phyloP scores from a whole-genome alignment of 1,140 invertebrate species.

The Microvelia longipes region DNA sequence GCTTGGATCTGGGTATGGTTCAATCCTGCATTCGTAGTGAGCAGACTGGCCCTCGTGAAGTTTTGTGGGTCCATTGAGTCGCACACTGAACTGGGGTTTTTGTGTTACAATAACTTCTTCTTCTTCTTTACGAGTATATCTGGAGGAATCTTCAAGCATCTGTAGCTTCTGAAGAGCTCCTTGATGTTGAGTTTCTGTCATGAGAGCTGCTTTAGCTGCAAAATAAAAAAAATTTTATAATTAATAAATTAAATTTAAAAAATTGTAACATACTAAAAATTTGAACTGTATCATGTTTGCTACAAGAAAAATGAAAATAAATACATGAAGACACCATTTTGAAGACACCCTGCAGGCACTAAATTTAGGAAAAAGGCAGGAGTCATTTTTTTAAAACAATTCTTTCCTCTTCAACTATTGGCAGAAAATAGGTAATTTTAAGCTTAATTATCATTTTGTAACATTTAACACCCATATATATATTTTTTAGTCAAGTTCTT shows the following conservation, averaged over 20 bases:
- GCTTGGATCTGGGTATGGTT: constrained; percentile 85
- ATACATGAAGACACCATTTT: neutral
- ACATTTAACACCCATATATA: too few relatives aligned
- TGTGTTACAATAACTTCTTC: constrained; percentile 64
- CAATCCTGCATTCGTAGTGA: constrained; percentile 90
- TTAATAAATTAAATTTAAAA: constrained; percentile 5
- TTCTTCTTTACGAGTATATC: constrained; percentile 62
- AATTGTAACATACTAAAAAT: constrained; percentile 3
- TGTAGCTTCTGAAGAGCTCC: constrained; percentile 72
- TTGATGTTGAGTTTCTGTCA: constrained; percentile 81
- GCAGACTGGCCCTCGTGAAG: constrained; percentile 75
- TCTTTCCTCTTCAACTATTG: too few relatives aligned
- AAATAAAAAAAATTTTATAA: constrained; percentile 12
- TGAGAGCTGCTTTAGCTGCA: constrained; percentile 62
- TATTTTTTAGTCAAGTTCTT: too few relatives aligned
- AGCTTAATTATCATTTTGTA: too few relatives aligned
- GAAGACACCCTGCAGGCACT: too few relatives aligned
- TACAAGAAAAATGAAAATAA: constrained; percentile 1
- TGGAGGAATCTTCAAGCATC: constrained; percentile 64
- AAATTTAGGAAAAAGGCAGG: too few relatives aligned
- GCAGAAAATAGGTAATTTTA: too few relatives aligned
- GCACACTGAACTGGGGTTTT: constrained; percentile 69
- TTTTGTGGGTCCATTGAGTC: constrained; percentile 64
- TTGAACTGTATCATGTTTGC: neutral
- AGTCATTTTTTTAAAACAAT: too few relatives aligned